These are phyloP conservation scores for Ellobius talpinus DNA, from an alignment of 2,113 vertebrate species.

Conservation along the genomic window DNA sequence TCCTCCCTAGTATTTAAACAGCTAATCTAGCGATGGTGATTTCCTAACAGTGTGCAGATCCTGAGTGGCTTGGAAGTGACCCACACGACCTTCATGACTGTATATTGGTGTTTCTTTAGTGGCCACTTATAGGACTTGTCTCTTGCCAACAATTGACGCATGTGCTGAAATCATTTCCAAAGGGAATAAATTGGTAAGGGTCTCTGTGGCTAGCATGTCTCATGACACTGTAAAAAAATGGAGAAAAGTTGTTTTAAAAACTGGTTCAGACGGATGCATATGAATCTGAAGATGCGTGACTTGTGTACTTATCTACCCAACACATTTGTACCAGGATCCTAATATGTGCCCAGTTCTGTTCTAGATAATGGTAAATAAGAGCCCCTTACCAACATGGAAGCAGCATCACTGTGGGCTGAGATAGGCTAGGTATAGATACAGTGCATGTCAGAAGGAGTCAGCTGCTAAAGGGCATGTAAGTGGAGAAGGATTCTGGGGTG, in stretches of 20 bases:
- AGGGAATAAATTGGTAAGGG: constrained; percentile 9
- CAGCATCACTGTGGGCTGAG: neutral
- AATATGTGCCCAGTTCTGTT: neutral
- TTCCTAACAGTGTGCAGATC: neutral
- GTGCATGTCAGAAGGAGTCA: neutral
- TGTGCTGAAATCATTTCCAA: neutral
- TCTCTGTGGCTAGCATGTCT: neutral
- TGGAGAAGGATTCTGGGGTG: neutral
- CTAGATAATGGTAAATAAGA: neutral
- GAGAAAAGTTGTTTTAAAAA: neutral
- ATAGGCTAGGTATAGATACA: neutral
- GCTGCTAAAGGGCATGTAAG: neutral
- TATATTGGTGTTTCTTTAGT: constrained; percentile 56
- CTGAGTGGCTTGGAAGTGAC: constrained; percentile 6
- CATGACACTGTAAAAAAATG: constrained; percentile 14
- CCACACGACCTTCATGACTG: constrained; percentile 73
- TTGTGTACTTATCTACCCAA: neutral
- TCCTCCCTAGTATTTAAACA: constrained; percentile 76
- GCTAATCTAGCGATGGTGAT: constrained; percentile 70
- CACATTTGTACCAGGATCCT: neutral
- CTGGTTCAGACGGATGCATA: neutral
- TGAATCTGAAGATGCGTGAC: accelerated
- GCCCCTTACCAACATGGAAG: neutral
- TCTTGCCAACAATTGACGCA: constrained; percentile 68
- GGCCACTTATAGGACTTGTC: neutral